Percentiles rank a stretch among this genome's conserved stretches.
phyloP scores from a whole-genome alignment of 2,113 vertebrate species.

The Amblyopsis rosae region DNA sequence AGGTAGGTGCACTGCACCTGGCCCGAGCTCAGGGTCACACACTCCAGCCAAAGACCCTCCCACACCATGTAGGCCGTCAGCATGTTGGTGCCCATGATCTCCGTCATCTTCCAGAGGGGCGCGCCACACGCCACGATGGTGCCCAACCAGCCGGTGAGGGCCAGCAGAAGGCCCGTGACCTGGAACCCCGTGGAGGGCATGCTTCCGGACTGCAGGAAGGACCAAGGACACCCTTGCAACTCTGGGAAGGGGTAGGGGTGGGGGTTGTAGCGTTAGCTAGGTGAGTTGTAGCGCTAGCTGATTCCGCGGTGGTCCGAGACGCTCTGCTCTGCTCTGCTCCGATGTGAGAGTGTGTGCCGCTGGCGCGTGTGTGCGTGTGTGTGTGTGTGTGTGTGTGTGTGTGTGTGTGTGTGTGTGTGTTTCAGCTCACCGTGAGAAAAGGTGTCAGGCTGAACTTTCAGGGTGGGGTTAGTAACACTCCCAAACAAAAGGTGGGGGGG shows the following conservation, averaged over 20 bases:
- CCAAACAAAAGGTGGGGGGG: too few relatives aligned
- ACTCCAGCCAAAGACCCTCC: conserved; percentile 82
- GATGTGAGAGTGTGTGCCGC: conserved; percentile 7
- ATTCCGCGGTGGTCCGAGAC: not conserved
- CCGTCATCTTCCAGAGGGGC: conserved; percentile 81
- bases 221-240: not conserved
- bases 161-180: conserved; percentile 73
- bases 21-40: conserved; percentile 80
- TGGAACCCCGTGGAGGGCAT: conserved; percentile 80
- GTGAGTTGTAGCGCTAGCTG: not conserved
- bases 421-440: not conserved
- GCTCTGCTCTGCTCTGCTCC: not conserved
- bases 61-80: conserved; percentile 76
- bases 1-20: conserved; percentile 83
- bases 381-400: conserved; percentile 1
- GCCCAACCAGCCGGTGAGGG: conserved; percentile 76
- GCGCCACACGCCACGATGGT: conserved; percentile 69
- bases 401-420: conserved; percentile 4
- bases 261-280: not conserved
- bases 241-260: too few relatives aligned
- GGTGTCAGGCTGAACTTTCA: too few relatives aligned
- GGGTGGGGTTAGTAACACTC: too few relatives aligned
- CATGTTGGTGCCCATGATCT: conserved; percentile 77
- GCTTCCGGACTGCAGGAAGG: not conserved
- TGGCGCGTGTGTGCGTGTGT: conserved; percentile 5